Percentiles rank a stretch among this genome's conserved stretches.
These are phyloP conservation scores for Eupithecia vulgata DNA, from an alignment of 2,888 invertebrate species.

Conservation along the genomic window DNA sequence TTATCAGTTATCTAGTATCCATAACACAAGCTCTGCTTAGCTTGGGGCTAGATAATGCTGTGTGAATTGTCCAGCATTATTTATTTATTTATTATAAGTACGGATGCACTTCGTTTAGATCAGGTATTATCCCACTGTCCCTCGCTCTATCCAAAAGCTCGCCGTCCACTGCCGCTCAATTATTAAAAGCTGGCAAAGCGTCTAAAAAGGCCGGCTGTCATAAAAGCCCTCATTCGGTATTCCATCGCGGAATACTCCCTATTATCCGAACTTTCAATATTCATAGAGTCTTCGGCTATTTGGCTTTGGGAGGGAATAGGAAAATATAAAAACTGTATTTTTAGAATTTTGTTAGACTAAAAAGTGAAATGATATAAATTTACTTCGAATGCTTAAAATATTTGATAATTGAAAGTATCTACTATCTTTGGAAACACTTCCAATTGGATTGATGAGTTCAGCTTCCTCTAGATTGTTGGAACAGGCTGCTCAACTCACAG, in stretches of 20 bases:
- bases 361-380: background rate
- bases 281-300: constrained; percentile 15
- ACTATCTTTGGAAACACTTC: too few species aligned
- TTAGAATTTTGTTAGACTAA: background rate
- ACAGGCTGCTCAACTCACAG: too few species aligned
- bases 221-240: constrained; percentile 33
- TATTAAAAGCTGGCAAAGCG: constrained; percentile 20
- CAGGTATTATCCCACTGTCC: background rate
- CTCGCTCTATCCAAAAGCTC: background rate
- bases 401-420: too few species aligned
- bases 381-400: background rate
- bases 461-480: too few species aligned
- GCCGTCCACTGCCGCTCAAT: constrained; percentile 9
- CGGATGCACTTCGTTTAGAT: background rate
- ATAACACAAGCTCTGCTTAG: too few species aligned
- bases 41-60: too few species aligned
- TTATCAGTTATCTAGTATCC: too few species aligned
- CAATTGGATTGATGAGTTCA: too few species aligned
- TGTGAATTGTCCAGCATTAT: too few species aligned
- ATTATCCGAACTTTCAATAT: constrained; percentile 31
- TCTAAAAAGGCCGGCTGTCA: constrained; percentile 13
- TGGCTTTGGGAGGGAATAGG: background rate
- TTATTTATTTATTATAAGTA: too few species aligned
- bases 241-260: constrained; percentile 27
- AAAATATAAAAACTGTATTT: background rate